Evolutionary conservation across 2,113 vertebrate species (phyloP).

Genomic region (Capra hircus): DNA sequence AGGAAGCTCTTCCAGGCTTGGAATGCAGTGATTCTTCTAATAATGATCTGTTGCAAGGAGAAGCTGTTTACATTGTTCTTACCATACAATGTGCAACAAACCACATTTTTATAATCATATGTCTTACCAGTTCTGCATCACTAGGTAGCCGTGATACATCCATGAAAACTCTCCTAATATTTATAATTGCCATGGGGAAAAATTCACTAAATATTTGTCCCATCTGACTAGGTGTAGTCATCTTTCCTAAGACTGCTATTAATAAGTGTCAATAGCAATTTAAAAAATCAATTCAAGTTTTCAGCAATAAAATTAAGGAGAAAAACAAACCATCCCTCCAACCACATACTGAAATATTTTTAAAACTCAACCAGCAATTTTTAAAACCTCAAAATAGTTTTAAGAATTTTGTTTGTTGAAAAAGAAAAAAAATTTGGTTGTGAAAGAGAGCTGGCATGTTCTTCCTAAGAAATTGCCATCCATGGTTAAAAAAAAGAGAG

Average conservation of each 20-base stretch:
- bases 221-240: not conserved
- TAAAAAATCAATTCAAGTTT: conserved; percentile 1
- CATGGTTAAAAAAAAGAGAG: not conserved
- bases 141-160: not conserved
- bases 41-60: not conserved
- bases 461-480: not conserved
- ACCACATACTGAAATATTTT: not conserved
- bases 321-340: not conserved
- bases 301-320: not conserved
- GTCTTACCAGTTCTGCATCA: not conserved
- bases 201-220: not conserved
- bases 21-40: not conserved
- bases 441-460: not conserved
- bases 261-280: not conserved
- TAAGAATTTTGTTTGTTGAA: not conserved
- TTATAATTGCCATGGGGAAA: not conserved
- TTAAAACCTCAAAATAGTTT: conserved; percentile 13
- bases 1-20: conserved; percentile 15
- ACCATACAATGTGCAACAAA: not conserved
- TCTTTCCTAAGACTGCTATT: not conserved
- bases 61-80: conserved; percentile 52
- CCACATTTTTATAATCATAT: not conserved
- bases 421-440: not conserved
- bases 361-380: not conserved
- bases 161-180: not conserved